phyloP scores from a whole-genome alignment of 2,113 vertebrate genomes.

The Prietella phreatophila region DNA sequence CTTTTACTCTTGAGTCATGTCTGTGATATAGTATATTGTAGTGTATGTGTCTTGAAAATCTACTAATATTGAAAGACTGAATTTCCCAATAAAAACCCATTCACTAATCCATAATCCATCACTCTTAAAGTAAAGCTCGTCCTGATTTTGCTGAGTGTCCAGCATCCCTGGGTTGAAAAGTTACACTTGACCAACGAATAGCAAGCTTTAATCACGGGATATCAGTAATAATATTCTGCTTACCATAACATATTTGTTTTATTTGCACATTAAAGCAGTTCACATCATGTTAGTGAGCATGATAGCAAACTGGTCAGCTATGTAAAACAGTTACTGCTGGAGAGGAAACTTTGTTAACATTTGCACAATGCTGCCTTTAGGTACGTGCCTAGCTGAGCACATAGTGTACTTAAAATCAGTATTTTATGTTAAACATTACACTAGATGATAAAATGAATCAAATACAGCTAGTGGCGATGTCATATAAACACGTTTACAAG shows the following conservation, averaged over 20 bases:
- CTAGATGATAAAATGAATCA: neutral
- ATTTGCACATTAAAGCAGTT: neutral
- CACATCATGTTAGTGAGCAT: neutral
- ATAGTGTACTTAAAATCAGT: neutral
- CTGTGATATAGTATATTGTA: neutral
- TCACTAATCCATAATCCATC: neutral
- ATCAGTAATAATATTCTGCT: neutral
- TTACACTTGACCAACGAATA: neutral
- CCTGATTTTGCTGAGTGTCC: neutral
- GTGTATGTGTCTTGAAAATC: neutral
- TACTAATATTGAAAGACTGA: neutral
- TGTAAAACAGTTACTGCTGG: neutral
- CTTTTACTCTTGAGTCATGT: neutral
- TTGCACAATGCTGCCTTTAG: neutral
- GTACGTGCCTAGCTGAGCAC: neutral
- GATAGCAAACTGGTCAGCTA: neutral
- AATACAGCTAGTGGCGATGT: neutral
- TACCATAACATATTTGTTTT: neutral
- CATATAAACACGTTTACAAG: neutral
- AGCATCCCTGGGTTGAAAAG: neutral
- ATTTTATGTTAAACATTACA: neutral
- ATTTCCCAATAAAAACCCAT: constrained; percentile 9
- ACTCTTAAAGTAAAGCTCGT: neutral
- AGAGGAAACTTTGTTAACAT: neutral
- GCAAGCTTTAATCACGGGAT: neutral